Conservation (phyloP, 2,888 invertebrate species). For the Nomada fucata region DNA sequence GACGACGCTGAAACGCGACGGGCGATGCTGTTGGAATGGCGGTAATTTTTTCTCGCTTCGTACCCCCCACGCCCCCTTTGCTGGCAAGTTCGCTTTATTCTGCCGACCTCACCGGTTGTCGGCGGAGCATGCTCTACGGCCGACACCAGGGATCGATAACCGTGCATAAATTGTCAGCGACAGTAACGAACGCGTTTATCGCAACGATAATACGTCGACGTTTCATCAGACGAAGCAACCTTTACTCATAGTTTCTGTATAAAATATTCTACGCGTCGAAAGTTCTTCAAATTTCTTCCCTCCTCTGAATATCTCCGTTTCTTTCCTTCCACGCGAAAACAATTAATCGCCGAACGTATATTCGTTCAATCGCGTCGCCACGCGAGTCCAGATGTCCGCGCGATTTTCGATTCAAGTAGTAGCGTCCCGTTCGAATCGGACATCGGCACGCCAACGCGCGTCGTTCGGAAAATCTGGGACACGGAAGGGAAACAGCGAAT, state of each 20-base stretch:
- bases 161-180: slow-evolving; percentile 29
- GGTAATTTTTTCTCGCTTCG: slow-evolving; percentile 7
- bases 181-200: neutral
- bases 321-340: no score
- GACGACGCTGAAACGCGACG: neutral
- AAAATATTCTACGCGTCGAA: neutral
- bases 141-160: slow-evolving; percentile 55
- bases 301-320: no score
- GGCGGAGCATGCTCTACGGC: slow-evolving; percentile 29
- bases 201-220: no score
- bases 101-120: neutral
- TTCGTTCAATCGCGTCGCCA: no score
- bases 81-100: neutral
- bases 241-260: no score
- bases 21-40: slow-evolving; percentile 12
- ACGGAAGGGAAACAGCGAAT: neutral
- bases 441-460: neutral
- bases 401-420: neutral
- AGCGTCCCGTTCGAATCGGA: neutral
- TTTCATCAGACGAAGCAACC: no score
- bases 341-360: no score
- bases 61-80: neutral
- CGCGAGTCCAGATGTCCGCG: no score
- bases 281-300: neutral
- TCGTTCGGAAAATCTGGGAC: slow-evolving; percentile 32